Base-by-base conservation (phyloP, 2,113 vertebrate genomes). In the Vulpes vulpes region DNA sequence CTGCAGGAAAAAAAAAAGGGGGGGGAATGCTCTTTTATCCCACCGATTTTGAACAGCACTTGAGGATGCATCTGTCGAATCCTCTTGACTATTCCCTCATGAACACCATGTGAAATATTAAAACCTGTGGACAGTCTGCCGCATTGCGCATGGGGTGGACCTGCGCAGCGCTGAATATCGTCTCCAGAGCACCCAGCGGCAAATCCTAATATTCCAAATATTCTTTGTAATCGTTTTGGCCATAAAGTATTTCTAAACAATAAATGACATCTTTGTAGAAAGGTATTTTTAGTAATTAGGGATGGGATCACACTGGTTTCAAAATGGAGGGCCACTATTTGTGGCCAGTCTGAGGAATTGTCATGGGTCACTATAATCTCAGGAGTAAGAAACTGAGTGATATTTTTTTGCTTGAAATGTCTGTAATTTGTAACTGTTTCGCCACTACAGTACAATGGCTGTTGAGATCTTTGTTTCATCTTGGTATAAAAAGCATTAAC, bases 271-370 rank as follows among this genome's bases (percentile, higher is more conserved):
- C 23, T 86, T 76, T 84, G 11, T 93, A 88, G 38, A 89, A 95
- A 76, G 14, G 2, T 71, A 38, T 53, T 94, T 97, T 95, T 97
- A 71, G 62, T 78, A 59, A 86, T 73, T 94, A 89, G 62, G 4
- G 7, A 86, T 53, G 25, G 43, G 67, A 86, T 93, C 86, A 49
- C 5, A 6, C 4, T 92, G 16, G 0, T 96, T 98, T 98, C 96
- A 98, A 98, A 96, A 98, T 98, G 97, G 97, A 97, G 97, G 87
- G 27, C 57, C 65, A 91, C 25, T 9, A 49, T 74, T 67, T 89
- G 91, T 85, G 55, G 49, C 22, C n/a, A 82, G 55, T 55, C 64
- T 64, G 51, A 59, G 1, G 89, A 78, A 91, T 87, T 85, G 69
- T 95, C 15, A 7, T 82, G 87, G 74, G 74, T 96, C 81, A 51